phyloP scores from a whole-genome alignment of 64 coral and sea anemone species.

The Dendrophyllia cribrosa region DNA sequence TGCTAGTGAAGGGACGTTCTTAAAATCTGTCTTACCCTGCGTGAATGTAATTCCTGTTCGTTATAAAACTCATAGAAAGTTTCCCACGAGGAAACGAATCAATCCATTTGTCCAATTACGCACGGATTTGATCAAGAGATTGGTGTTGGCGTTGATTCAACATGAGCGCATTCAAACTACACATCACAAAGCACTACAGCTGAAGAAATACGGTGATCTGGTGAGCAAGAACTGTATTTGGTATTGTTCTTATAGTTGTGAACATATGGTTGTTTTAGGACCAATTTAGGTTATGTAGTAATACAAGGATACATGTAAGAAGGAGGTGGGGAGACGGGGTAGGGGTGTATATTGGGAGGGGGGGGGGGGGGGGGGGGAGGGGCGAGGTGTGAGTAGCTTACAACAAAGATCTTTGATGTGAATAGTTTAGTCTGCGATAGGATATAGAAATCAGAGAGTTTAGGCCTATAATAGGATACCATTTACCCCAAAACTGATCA shows the following conservation, averaged over 20 bases:
- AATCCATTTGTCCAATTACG: constrained; percentile 90
- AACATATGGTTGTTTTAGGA: not conserved
- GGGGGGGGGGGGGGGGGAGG: too few relatives aligned
- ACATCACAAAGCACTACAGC: constrained; percentile 82
- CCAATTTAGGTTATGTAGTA: too few relatives aligned
- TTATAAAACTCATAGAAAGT: constrained; percentile 81
- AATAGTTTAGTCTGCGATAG: too few relatives aligned
- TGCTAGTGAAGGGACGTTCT: not conserved
- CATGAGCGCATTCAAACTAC: constrained; percentile 97
- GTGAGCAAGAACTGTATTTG: constrained; percentile 27
- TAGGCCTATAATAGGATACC: too few relatives aligned
- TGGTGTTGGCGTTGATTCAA: constrained; percentile 88
- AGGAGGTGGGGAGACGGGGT: too few relatives aligned
- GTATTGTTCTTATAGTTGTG: not conserved
- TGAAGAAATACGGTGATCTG: constrained; percentile 96
- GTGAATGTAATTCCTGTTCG: constrained; percentile 78
- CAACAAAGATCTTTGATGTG: too few relatives aligned
- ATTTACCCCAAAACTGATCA: too few relatives aligned
- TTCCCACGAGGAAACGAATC: constrained; percentile 84
- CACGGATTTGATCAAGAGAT: constrained; percentile 93
- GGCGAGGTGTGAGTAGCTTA: too few relatives aligned
- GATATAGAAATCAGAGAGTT: too few relatives aligned
- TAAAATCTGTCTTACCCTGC: constrained; percentile 60
- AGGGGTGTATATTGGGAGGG: too few relatives aligned
- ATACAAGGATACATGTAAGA: too few relatives aligned